A percentile compares a stretch with the other conserved stretches of the same genome.
phyloP scores from a whole-genome alignment of 1,140 invertebrate species.

The Eciton burchellii region DNA sequence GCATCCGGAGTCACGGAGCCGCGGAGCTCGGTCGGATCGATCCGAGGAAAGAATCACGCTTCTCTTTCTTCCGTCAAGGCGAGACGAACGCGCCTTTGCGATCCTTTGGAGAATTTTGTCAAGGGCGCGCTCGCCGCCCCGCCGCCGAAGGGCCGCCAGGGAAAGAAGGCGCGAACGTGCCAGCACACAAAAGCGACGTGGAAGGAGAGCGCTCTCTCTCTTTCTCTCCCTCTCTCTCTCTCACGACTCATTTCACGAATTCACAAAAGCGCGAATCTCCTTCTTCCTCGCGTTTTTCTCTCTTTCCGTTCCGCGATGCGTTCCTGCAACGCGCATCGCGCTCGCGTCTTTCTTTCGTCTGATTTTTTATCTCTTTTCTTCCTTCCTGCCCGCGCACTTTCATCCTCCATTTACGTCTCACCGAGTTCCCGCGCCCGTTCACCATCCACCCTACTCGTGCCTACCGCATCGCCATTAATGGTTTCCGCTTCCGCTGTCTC shows the following conservation, averaged over 20 bases:
- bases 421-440: conserved; percentile 23
- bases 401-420: conserved; percentile 55
- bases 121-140: no score
- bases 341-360: conserved; percentile 33
- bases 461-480: conserved; percentile 73
- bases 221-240: no score
- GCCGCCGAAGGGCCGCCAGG: no score
- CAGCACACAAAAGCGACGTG: conserved; percentile 6
- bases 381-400: conserved; percentile 17
- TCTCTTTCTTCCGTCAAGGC: conserved; percentile 55
- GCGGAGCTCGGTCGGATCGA: neutral
- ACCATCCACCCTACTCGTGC: conserved; percentile 66
- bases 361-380: conserved; percentile 37
- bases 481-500: conserved; percentile 74
- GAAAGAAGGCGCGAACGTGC: no score
- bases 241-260: no score
- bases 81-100: conserved; percentile 44
- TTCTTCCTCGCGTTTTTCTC: conserved; percentile 1
- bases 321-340: conserved; percentile 40
- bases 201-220: conserved; percentile 40
- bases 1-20: conserved; percentile 30
- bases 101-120: conserved; percentile 3
- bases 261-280: conserved; percentile 73
- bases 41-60: conserved; percentile 23
- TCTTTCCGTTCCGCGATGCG: conserved; percentile 6